phyloP scores from a whole-genome alignment of 2,113 vertebrate species.

The Mungos mungo region DNA sequence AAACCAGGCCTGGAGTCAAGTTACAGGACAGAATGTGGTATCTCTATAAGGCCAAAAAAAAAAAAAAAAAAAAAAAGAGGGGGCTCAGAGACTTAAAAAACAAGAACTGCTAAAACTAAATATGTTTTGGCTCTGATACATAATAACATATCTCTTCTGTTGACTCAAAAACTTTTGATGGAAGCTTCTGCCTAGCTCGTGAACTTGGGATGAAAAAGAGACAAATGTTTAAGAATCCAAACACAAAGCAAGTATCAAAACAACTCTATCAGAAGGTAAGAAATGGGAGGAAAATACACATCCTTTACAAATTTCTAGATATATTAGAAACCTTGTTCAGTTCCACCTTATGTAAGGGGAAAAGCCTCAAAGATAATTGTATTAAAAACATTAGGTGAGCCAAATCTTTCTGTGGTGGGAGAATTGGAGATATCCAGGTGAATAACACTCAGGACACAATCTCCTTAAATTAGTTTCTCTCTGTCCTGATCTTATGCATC shows the following conservation, averaged over 20 bases:
- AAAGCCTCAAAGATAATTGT: background rate
- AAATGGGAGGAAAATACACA: background rate
- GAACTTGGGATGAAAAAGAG: background rate
- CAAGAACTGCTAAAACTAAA: background rate
- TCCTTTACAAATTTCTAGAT: background rate
- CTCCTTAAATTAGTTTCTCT: background rate
- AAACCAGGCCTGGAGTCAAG: background rate
- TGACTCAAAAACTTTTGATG: background rate
- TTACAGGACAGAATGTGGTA: background rate
- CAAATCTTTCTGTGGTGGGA: background rate
- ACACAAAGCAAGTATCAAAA: background rate
- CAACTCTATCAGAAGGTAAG: background rate
- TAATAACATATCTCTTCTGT: background rate
- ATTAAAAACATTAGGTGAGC: background rate
- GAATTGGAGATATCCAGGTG: background rate
- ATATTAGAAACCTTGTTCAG: background rate
- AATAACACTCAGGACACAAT: background rate
- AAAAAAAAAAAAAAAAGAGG: background rate
- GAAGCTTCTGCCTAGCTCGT: background rate
- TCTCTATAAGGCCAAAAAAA: background rate
- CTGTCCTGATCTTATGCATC: background rate
- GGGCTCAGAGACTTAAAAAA: background rate
- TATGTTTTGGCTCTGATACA: background rate
- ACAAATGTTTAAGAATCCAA: background rate
- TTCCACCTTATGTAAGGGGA: background rate